These are phyloP conservation scores for Lagopus leucura DNA, from an alignment of 2,113 vertebrate species.

Conservation along the genomic window DNA sequence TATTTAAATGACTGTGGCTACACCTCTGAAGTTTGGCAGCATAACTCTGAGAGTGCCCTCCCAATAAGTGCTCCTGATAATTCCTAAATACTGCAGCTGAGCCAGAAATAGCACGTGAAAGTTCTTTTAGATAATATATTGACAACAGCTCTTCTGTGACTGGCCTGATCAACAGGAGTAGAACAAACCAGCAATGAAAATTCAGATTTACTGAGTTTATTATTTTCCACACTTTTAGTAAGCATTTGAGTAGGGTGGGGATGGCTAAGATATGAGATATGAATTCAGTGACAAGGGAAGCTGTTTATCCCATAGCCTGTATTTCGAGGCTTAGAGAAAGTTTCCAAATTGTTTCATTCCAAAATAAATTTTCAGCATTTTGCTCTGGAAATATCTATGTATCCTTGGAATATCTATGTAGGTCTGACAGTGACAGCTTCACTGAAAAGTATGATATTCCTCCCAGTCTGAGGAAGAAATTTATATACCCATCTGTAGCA, in stretches of 20 bases:
- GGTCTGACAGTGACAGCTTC: not conserved
- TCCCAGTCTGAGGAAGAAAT: not conserved
- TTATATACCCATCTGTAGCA: not conserved
- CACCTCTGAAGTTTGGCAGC: not conserved
- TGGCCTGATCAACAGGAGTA: not conserved
- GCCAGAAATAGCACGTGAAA: not conserved
- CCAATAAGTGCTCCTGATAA: not conserved
- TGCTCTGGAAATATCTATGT: not conserved
- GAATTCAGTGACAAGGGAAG: not conserved
- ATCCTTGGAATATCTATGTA: not conserved
- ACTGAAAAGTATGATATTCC: not conserved
- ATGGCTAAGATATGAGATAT: not conserved
- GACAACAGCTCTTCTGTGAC: not conserved
- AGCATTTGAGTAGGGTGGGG: not conserved
- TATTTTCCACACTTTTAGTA: not conserved
- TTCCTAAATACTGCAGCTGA: not conserved
- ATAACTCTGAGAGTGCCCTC: not conserved
- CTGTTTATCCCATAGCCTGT: not conserved
- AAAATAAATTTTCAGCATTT: not conserved
- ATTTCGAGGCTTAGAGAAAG: not conserved
- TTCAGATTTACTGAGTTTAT: not conserved
- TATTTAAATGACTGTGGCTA: not conserved
- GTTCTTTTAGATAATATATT: not conserved
- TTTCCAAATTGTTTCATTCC: not conserved
- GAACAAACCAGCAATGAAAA: not conserved